Percentiles rank a stretch among this genome's conserved stretches.
Evolutionary conservation across 2,888 invertebrate species (phyloP).

Genomic region (Lissocephala sabroskyi): DNA sequence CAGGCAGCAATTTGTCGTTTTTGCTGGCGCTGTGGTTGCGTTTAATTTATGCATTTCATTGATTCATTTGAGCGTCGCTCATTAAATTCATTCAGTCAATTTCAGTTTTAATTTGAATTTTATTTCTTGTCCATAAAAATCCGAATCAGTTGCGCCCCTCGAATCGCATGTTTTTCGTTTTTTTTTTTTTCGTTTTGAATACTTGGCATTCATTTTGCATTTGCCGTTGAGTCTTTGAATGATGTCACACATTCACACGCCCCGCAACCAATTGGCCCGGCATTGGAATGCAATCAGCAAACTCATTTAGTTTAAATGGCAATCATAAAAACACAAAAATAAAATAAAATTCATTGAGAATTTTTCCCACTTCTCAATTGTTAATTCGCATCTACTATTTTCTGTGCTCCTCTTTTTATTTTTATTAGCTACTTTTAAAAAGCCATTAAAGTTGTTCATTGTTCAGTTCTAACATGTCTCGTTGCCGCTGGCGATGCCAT

Average conservation of each 20-base stretch:
- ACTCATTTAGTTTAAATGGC: conserved; percentile 32
- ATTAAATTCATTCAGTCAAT: conserved; percentile 14
- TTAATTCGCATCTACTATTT: no score
- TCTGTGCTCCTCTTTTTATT: no score
- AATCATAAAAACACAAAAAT: conserved; percentile 17
- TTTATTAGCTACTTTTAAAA: no score
- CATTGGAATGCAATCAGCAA: conserved; percentile 48
- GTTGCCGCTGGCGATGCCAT: no score
- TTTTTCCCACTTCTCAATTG: no score
- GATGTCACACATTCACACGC: conserved; percentile 31
- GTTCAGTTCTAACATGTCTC: no score
- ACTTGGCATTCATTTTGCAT: conserved; percentile 39
- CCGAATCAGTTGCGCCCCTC: no score
- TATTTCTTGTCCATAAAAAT: neutral
- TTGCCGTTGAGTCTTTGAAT: conserved; percentile 14
- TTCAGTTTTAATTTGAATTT: no score
- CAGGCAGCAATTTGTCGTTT: conserved; percentile 23
- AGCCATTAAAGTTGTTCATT: conserved; percentile 5
- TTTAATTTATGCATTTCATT: conserved; percentile 36
- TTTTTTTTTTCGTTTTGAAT: neutral
- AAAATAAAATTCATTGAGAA: conserved; percentile 3
- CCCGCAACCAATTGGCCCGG: conserved; percentile 1
- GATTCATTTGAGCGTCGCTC: conserved; percentile 28
- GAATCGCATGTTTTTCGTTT: no score
- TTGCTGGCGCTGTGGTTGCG: conserved; percentile 24